Conservation (phyloP, 2,797 vertebrate species). For the Florisuga fusca region DNA sequence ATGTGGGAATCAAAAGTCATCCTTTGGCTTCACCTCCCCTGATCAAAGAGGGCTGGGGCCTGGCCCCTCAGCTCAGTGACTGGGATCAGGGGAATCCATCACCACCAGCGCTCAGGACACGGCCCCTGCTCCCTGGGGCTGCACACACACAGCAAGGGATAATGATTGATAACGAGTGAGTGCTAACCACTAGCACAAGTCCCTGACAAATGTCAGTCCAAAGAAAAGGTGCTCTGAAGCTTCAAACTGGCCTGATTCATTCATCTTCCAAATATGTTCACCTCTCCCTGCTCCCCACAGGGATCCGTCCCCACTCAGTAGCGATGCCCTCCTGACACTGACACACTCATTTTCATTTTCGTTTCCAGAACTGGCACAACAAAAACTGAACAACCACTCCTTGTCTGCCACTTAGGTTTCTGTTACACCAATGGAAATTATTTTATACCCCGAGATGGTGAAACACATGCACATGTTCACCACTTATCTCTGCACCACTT, state of each 20-base stretch:
- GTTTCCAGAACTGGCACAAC: not conserved
- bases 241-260: not conserved
- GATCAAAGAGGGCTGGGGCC: not conserved
- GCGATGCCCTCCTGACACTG: not conserved
- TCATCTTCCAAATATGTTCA: not conserved
- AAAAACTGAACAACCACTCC: not conserved
- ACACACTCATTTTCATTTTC: not conserved
- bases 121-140: rapidly evolving
- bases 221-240: not conserved
- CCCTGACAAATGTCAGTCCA: not conserved
- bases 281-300: not conserved
- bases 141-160: not conserved
- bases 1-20: not conserved
- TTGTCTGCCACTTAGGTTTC: not conserved
- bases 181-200: not conserved
- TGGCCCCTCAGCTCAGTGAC: rapidly evolving
- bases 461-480: not conserved
- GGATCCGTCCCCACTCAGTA: rapidly evolving
- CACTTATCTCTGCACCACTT: not conserved
- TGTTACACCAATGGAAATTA: not conserved
- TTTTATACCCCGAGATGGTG: not conserved
- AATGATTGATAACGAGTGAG: not conserved
- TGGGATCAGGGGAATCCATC: not conserved
- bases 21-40: not conserved
- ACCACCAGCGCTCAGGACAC: not conserved